phyloP scores from a whole-genome alignment of 1,140 invertebrate genomes.

The Temnothorax nylanderi region DNA sequence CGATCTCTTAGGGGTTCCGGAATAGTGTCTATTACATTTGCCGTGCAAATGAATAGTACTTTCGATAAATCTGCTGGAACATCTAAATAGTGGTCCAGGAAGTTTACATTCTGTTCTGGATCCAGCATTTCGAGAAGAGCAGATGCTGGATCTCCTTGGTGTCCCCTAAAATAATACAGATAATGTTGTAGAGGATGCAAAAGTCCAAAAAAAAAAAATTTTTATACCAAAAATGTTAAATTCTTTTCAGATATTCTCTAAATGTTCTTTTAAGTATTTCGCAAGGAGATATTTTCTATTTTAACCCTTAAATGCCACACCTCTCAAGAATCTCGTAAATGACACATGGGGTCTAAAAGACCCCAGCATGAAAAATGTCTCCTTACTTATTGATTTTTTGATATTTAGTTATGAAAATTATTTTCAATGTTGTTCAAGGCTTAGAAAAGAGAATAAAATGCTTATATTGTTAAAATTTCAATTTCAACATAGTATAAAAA shows the following conservation, averaged over 20 bases:
- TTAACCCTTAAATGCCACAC: too few relatives aligned
- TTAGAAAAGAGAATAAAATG: too few relatives aligned
- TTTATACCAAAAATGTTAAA: neutral
- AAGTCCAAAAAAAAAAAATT: neutral
- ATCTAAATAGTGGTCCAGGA: slow-evolving; percentile 99
- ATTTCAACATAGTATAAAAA: too few relatives aligned
- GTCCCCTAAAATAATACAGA: slow-evolving; percentile 87
- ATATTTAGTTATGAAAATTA: too few relatives aligned
- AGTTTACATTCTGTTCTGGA: slow-evolving; percentile 99
- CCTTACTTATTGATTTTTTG: too few relatives aligned
- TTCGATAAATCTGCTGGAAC: slow-evolving; percentile 98
- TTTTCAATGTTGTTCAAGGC: too few relatives aligned
- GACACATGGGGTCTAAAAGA: too few relatives aligned
- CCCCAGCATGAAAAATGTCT: too few relatives aligned
- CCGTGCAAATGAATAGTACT: slow-evolving; percentile 99
- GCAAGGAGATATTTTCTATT: neutral
- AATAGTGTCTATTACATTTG: slow-evolving; percentile 98
- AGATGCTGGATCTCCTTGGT: slow-evolving; percentile 98
- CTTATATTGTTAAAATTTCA: too few relatives aligned
- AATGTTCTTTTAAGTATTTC: too few relatives aligned
- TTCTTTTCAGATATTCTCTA: too few relatives aligned
- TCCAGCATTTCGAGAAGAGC: slow-evolving; percentile 98
- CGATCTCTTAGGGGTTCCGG: slow-evolving; percentile 98
- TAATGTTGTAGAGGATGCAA: slow-evolving; percentile 48
- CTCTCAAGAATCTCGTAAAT: too few relatives aligned